Evolutionary conservation across 1,140 invertebrate species (phyloP).

Genomic region (Saccostrea cuccullata): DNA sequence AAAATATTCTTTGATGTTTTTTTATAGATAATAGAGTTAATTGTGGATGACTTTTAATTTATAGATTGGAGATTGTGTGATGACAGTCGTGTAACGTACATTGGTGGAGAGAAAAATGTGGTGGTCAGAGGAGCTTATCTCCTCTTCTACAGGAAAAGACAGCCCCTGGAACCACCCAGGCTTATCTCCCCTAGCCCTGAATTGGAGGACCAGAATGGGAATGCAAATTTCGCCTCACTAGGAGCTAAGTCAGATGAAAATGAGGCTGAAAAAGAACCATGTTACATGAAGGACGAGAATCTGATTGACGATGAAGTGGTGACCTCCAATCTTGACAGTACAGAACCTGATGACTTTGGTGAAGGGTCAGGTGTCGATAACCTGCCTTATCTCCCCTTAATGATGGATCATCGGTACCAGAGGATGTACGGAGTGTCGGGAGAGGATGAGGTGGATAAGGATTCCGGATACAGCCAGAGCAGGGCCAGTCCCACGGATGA

Average conservation of each 20-base stretch:
- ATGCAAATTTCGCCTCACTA: slow-evolving; percentile 32
- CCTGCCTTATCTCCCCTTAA: slow-evolving; percentile 12
- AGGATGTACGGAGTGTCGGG: slow-evolving; percentile 34
- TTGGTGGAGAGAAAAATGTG: slow-evolving; percentile 75
- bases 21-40: neutral
- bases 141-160: slow-evolving; percentile 79
- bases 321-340: neutral
- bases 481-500: slow-evolving; percentile 43
- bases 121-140: slow-evolving; percentile 79
- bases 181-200: slow-evolving; percentile 29
- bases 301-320: slow-evolving; percentile 13
- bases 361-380: slow-evolving; percentile 32
- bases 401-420: slow-evolving; percentile 21
- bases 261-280: slow-evolving; percentile 13
- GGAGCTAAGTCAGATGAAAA: slow-evolving; percentile 44
- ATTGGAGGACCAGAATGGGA: slow-evolving; percentile 33
- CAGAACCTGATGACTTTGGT: slow-evolving; percentile 21
- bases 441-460: slow-evolving; percentile 46
- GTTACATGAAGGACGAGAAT: slow-evolving; percentile 36
- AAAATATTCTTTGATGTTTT: neutral
- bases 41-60: slow-evolving; percentile 32
- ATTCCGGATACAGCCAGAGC: slow-evolving; percentile 50
- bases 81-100: slow-evolving; percentile 77
- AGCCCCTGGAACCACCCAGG: slow-evolving; percentile 49
- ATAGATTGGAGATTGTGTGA: slow-evolving; percentile 80